Evolutionary conservation across 2,113 vertebrate species (phyloP).

Genomic region (Eulacestoma nigropectus): DNA sequence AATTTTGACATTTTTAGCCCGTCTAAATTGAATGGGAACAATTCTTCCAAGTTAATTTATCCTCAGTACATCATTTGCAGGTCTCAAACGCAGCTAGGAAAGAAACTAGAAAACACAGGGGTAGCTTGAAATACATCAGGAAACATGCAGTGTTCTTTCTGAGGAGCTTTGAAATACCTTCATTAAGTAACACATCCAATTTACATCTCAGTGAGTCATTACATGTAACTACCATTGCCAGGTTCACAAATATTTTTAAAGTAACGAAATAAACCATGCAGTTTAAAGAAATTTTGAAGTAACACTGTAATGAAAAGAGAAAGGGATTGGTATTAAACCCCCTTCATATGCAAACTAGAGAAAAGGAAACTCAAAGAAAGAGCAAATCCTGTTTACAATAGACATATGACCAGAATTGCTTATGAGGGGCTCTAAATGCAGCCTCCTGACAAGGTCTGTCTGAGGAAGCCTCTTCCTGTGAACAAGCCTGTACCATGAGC

Average conservation of each 20-base stretch:
- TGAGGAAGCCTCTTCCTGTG: not conserved
- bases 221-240: not conserved
- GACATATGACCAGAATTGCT: constrained; percentile 5
- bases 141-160: not conserved
- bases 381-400: constrained; percentile 26
- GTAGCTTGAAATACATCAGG: not conserved
- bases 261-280: constrained; percentile 9
- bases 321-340: not conserved
- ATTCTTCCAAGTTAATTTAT: not conserved
- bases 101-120: not conserved
- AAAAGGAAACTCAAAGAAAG: constrained; percentile 48
- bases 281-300: not conserved
- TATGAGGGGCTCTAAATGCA: not conserved
- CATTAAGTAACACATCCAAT: constrained; percentile 4
- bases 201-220: not conserved
- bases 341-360: not conserved
- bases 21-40: not conserved
- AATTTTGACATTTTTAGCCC: not conserved
- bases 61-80: not conserved
- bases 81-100: not conserved
- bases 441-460: not conserved
- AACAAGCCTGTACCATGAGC: not conserved
- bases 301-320: not conserved
- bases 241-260: constrained; percentile 18
- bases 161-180: constrained; percentile 34